A percentile compares a stretch with the other conserved stretches of the same genome.
Evolutionary conservation across 2,888 invertebrate species (phyloP).

Genomic region (Morpho achilles): DNA sequence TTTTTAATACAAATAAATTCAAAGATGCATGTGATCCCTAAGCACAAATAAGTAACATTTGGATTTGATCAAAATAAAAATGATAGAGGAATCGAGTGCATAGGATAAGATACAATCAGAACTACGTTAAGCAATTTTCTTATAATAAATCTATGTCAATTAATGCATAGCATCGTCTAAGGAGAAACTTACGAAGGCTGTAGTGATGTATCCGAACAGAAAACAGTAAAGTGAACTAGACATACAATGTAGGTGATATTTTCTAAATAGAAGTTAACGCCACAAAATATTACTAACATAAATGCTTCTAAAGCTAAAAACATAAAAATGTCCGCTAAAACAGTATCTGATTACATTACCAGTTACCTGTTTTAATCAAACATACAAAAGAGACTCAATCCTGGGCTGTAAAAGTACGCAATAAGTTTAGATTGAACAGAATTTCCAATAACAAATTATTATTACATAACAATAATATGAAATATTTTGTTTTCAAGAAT

Average conservation of each 20-base stretch:
- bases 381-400: constrained; percentile 17
- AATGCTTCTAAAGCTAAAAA: neutral
- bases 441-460: neutral
- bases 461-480: too few relatives aligned
- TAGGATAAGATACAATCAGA: neutral
- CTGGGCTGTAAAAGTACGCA: constrained; percentile 22
- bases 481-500: too few relatives aligned
- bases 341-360: constrained; percentile 30
- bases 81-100: constrained; percentile 11
- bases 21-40: constrained; percentile 22
- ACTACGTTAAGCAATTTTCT: too few relatives aligned
- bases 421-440: constrained; percentile 13
- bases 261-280: neutral
- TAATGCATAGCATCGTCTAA: too few relatives aligned
- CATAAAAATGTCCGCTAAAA: constrained; percentile 8
- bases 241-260: neutral
- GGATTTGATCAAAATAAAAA: neutral
- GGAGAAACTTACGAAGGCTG: too few relatives aligned
- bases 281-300: neutral
- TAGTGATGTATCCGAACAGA: too few relatives aligned
- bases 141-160: too few relatives aligned
- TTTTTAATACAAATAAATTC: too few relatives aligned
- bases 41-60: neutral
- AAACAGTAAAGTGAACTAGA: neutral
- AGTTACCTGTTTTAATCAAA: constrained; percentile 33